phyloP scores from a whole-genome alignment of 2,113 vertebrate species.

The Gracilinanus agilis region DNA sequence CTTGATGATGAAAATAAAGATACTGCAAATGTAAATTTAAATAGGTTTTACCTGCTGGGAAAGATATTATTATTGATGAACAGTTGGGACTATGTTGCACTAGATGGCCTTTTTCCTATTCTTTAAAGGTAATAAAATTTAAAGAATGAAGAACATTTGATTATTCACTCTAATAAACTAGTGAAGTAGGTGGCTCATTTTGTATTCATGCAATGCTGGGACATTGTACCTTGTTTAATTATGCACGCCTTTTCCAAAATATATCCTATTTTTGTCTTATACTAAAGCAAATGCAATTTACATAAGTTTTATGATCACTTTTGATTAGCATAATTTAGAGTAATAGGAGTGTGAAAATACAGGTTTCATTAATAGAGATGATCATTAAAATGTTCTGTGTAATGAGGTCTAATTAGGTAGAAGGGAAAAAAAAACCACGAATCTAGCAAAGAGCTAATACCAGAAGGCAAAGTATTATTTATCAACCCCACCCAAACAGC shows the following conservation, averaged over 20 bases:
- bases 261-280: conserved; percentile 32
- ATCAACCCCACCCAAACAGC: background rate
- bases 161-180: conserved; percentile 32
- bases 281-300: conserved; percentile 32
- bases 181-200: conserved; percentile 7
- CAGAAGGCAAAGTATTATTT: background rate
- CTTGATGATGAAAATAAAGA: background rate
- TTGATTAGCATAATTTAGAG: background rate
- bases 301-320: background rate
- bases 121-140: background rate
- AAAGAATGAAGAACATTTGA: background rate
- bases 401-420: background rate
- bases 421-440: background rate
- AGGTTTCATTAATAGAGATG: background rate
- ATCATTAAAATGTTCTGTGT: background rate
- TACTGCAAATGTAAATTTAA: background rate
- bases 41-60: conserved; percentile 26
- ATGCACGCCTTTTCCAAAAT: background rate
- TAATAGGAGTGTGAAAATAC: background rate
- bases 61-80: background rate
- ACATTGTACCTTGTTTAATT: background rate
- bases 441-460: background rate
- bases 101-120: background rate
- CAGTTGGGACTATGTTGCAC: background rate
- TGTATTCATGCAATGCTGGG: background rate